Percentiles rank a stretch among this genome's conserved stretches.
Conservation (phyloP, 1,140 invertebrate genomes). For the Drosophila saltans region DNA sequence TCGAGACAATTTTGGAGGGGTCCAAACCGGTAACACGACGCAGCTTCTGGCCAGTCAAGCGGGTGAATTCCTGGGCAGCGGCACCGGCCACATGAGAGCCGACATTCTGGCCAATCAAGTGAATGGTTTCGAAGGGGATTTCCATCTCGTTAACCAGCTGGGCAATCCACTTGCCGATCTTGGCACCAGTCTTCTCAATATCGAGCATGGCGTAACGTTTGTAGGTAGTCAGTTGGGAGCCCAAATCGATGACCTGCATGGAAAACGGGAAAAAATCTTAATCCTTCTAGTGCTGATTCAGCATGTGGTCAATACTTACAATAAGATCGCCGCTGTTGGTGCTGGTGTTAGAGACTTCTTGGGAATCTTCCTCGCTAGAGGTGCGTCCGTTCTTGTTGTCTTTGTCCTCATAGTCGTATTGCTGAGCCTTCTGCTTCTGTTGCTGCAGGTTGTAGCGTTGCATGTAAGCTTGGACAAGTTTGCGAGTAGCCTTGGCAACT, state of each 20-base stretch:
- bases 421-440: slow-evolving; percentile 46
- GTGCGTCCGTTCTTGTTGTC: slow-evolving; percentile 42
- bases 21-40: slow-evolving; percentile 88
- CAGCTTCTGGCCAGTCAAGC: slow-evolving; percentile 82
- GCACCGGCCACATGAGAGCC: slow-evolving; percentile 84
- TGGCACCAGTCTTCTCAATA: slow-evolving; percentile 61
- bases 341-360: slow-evolving; percentile 42
- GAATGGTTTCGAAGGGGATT: slow-evolving; percentile 74
- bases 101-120: slow-evolving; percentile 71
- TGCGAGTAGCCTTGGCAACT: slow-evolving; percentile 62
- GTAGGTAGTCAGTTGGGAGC: slow-evolving; percentile 59
- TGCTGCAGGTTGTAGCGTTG: slow-evolving; percentile 73
- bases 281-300: not conserved
- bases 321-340: slow-evolving; percentile 58
- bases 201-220: slow-evolving; percentile 67
- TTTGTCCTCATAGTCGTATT: slow-evolving; percentile 38
- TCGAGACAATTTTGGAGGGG: slow-evolving; percentile 87
- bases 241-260: slow-evolving; percentile 62
- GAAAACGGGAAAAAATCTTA: not conserved
- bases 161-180: slow-evolving; percentile 57
- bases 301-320: slow-evolving; percentile 26
- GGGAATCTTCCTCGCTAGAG: slow-evolving; percentile 66
- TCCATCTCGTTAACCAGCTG: slow-evolving; percentile 64
- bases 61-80: slow-evolving; percentile 87
- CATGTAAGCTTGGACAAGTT: slow-evolving; percentile 71